Evolutionary conservation across 1,140 invertebrate genomes (phyloP).

Genomic region (Bombus balteatus): DNA sequence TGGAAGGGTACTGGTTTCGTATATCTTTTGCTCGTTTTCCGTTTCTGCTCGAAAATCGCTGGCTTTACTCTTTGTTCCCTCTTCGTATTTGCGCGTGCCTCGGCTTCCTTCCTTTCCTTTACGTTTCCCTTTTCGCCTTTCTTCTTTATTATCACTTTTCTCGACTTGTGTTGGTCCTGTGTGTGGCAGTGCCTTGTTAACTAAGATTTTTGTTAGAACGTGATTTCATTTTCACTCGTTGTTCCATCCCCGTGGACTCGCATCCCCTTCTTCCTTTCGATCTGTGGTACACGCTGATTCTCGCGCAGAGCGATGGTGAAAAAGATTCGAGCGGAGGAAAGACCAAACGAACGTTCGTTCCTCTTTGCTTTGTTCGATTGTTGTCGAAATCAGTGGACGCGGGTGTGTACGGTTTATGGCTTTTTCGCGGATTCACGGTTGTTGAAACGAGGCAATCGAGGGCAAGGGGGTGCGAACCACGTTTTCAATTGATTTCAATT

Average conservation of each 20-base stretch:
- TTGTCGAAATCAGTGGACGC: constrained; percentile 1
- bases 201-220: constrained; percentile 8
- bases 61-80: constrained; percentile 35
- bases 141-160: neutral
- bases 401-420: too few relatives aligned
- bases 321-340: constrained; percentile 12
- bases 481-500: neutral
- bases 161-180: constrained; percentile 74
- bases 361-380: neutral
- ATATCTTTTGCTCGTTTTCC: neutral
- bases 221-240: neutral
- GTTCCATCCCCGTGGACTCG: neutral
- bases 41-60: constrained; percentile 23
- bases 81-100: constrained; percentile 9
- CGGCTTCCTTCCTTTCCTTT: neutral
- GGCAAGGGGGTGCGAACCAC: constrained; percentile 5
- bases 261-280: neutral
- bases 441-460: constrained; percentile 15
- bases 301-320: neutral
- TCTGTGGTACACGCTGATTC: neutral
- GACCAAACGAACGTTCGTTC: constrained; percentile 6
- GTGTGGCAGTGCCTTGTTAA: constrained; percentile 78
- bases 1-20: constrained; percentile 50
- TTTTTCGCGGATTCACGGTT: neutral
- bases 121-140: neutral